Conservation (phyloP, 2,797 vertebrate genomes). For the Poeciliopsis paucimaculata region DNA sequence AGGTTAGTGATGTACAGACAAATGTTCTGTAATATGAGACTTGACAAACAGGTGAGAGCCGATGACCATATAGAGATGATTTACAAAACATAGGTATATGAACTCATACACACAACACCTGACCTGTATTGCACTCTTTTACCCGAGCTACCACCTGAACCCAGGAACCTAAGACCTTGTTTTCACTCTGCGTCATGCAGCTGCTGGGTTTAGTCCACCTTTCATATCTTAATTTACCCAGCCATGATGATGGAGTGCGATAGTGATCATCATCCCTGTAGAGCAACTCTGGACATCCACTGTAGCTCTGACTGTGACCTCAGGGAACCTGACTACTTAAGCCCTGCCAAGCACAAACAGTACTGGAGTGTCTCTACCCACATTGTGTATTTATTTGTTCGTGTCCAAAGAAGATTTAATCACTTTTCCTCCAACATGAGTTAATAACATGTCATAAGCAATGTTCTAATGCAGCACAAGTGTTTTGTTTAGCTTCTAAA, state of each 20-base stretch:
- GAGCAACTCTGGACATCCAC: conserved; percentile 26
- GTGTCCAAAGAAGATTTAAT: neutral
- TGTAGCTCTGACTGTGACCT: conserved; percentile 49
- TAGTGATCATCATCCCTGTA: conserved; percentile 33
- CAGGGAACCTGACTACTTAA: conserved; percentile 36
- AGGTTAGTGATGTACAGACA: conserved; percentile 9
- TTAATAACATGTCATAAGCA: neutral
- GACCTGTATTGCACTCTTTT: conserved; percentile 29
- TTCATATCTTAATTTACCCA: conserved; percentile 46
- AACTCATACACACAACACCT: conserved; percentile 41
- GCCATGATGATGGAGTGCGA: conserved; percentile 50
- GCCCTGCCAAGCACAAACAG: conserved; percentile 35
- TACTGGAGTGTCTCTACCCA: conserved; percentile 9
- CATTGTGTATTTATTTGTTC: neutral
- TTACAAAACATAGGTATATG: conserved; percentile 18
- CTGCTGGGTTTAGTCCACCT: conserved; percentile 22
- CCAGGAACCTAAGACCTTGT: conserved; percentile 18
- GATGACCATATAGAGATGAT: conserved; percentile 16
- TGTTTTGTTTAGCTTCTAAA: neutral
- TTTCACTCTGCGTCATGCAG: conserved; percentile 49
- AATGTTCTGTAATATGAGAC: conserved; percentile 41
- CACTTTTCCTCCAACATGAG: neutral
- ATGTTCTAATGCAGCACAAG: neutral
- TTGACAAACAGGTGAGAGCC: conserved; percentile 31
- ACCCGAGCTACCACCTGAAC: conserved; percentile 45